Percentiles rank a stretch among this genome's conserved stretches.
Conservation (phyloP, 2,888 invertebrate species). For the Synanthedon tipuliformis region DNA sequence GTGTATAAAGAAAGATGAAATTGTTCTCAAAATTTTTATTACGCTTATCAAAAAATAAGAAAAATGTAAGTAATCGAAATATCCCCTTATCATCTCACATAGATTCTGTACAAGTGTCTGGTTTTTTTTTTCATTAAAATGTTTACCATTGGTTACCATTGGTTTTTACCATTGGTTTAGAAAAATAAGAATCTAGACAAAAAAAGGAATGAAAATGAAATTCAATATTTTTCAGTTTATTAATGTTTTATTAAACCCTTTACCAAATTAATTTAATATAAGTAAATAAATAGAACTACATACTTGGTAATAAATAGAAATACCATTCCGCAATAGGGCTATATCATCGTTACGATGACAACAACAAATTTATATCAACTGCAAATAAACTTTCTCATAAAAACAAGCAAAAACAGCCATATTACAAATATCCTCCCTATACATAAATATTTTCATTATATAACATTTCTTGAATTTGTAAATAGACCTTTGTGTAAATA, state of each 20-base stretch:
- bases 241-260: constrained; percentile 70
- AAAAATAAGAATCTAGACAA: not conserved
- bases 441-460: constrained; percentile 32
- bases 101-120: too few relatives aligned
- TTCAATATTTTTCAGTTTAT: constrained; percentile 36
- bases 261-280: constrained; percentile 69
- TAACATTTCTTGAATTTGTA: constrained; percentile 23
- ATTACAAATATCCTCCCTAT: constrained; percentile 36
- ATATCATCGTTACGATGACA: constrained; percentile 39
- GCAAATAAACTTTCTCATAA: constrained; percentile 55
- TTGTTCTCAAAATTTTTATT: too few relatives aligned
- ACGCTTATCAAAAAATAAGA: too few relatives aligned
- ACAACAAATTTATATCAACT: constrained; percentile 40
- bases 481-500: constrained; percentile 7
- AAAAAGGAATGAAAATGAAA: constrained; percentile 13
- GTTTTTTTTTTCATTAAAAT: too few relatives aligned
- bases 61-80: too few relatives aligned
- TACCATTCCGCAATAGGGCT: constrained; percentile 53
- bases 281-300: constrained; percentile 69
- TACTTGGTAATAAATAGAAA: constrained; percentile 49
- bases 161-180: too few relatives aligned
- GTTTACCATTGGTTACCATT: too few relatives aligned
- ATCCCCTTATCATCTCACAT: too few relatives aligned
- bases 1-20: too few relatives aligned
- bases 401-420: constrained; percentile 61